Evolutionary conservation across 2,888 invertebrate species (phyloP).

Genomic region (Disparrhopalites patrizii): DNA sequence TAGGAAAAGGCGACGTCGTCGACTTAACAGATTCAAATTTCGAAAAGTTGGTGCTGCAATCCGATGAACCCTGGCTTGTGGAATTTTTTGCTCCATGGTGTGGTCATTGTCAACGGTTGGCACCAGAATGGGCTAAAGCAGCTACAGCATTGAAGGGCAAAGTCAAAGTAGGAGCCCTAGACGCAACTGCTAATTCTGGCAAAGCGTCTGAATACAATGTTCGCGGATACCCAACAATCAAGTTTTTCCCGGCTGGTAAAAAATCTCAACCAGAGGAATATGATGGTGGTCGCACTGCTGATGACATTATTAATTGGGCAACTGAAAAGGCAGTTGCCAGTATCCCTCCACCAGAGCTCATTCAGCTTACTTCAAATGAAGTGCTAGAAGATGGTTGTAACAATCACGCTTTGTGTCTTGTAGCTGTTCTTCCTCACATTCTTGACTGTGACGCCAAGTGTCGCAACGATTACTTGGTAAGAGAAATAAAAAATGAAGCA

Average conservation of each 20-base stretch:
- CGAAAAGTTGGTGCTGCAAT: conserved; percentile 80
- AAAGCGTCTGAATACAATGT: conserved; percentile 81
- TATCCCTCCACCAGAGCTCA: conserved; percentile 82
- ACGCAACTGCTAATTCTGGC: conserved; percentile 84
- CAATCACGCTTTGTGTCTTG: conserved; percentile 82
- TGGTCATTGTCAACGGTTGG: conserved; percentile 91
- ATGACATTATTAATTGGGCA: conserved; percentile 88
- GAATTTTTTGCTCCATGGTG: conserved; percentile 95
- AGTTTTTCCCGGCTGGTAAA: conserved; percentile 74
- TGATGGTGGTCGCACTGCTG: conserved; percentile 84
- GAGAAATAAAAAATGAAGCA: no score
- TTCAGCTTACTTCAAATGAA: conserved; percentile 62
- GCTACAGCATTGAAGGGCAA: conserved; percentile 93
- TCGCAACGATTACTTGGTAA: conserved; percentile 73
- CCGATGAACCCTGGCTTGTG: conserved; percentile 94
- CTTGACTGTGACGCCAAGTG: conserved; percentile 92
- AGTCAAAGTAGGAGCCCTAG: conserved; percentile 89
- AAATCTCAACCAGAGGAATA: conserved; percentile 71
- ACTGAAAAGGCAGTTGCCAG: conserved; percentile 74
- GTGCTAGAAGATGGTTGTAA: conserved; percentile 73
- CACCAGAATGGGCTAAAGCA: conserved; percentile 94
- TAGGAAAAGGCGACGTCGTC: conserved; percentile 64
- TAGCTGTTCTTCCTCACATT: conserved; percentile 89
- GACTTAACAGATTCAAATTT: conserved; percentile 96
- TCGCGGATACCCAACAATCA: conserved; percentile 91